Evolutionary conservation across 2,888 invertebrate genomes (phyloP), one percentile per base, ranked within the genome.

Genomic region (Patella pellucida): DNA sequence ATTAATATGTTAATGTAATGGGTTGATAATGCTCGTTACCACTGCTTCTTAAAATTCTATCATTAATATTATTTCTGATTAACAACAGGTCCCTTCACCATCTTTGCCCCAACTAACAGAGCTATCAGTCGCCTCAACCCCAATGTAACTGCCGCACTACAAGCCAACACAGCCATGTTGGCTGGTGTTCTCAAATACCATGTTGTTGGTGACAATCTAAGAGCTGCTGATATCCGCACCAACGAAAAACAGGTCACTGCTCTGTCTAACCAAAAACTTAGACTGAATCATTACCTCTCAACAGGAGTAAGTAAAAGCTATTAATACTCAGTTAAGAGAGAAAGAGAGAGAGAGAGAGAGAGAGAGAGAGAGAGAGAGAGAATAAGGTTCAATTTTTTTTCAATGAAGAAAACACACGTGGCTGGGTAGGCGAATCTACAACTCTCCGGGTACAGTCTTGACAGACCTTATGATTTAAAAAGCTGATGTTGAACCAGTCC

Each of bases 121-220:
- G 69, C 72, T 14, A 52, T 75, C 11, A 19, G 54, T 41, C 16
- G 50, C n/a, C 19, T 72, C 5, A 31, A 56, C 52, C 12, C 67
- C 2, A 69, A 62, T 7, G 72, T 50, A n/a, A 74, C 68, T 15
- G 71, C 62, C 19, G 68, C 67, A 51, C 75, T 75, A 4, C 19
- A 56, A 12, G 71, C 71, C 15, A 82, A 84, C 52, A 69, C 78
- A 5, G 71, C 74, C 1, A 72, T 78, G 9, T 70, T 84, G 3
- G 77, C 80, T 16, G 69, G 82, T 7, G 69, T 83, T 14, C 78
- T 85, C 27, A 82, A 82, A 56, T 83, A 83, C 76, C 85, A 85
- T 75, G 82, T 84, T 50, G 84, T 85, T 23, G 74, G 72, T 12
- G 84, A 82, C 4, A 76, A 56, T 0, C 73, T 76, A 69, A 78